Evolutionary conservation across 1,140 invertebrate species (phyloP).

Genomic region (Tachypleus tridentatus): DNA sequence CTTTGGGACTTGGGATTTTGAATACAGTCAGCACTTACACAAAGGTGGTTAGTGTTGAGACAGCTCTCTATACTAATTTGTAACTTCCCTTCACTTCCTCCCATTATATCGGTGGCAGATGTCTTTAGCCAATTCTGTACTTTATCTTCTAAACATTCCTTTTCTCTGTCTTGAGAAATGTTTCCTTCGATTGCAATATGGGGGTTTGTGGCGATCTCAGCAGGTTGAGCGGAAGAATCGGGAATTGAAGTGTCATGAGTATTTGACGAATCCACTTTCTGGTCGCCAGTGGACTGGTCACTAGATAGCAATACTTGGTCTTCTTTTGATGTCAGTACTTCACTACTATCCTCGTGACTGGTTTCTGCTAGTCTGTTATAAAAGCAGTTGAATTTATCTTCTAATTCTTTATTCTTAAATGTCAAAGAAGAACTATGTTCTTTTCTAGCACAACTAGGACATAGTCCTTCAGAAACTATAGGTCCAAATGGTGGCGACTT

Average conservation of each 20-base stretch:
- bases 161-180: too few relatives aligned
- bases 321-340: slow-evolving; percentile 21
- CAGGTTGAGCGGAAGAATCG: too few relatives aligned
- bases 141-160: not conserved
- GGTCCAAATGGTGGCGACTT: too few relatives aligned
- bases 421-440: slow-evolving; percentile 9
- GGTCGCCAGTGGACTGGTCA: slow-evolving; percentile 5
- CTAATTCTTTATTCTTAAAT: slow-evolving; percentile 21
- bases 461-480: slow-evolving; percentile 8
- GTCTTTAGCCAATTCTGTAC: not conserved
- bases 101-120: not conserved
- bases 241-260: too few relatives aligned
- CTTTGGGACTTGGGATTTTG: slow-evolving; percentile 14
- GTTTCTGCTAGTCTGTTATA: slow-evolving; percentile 23
- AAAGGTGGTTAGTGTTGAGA: slow-evolving; percentile 6
- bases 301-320: slow-evolving; percentile 19
- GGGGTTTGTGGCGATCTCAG: too few relatives aligned
- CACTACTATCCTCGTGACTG: slow-evolving; percentile 22
- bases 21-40: slow-evolving; percentile 8
- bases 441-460: slow-evolving; percentile 18
- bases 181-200: too few relatives aligned
- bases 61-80: not conserved
- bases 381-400: slow-evolving; percentile 25
- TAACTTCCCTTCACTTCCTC: slow-evolving; percentile 4
- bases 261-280: slow-evolving; percentile 6